Conservation (phyloP, 2,888 invertebrate species). For the Chymomyza amoena region DNA sequence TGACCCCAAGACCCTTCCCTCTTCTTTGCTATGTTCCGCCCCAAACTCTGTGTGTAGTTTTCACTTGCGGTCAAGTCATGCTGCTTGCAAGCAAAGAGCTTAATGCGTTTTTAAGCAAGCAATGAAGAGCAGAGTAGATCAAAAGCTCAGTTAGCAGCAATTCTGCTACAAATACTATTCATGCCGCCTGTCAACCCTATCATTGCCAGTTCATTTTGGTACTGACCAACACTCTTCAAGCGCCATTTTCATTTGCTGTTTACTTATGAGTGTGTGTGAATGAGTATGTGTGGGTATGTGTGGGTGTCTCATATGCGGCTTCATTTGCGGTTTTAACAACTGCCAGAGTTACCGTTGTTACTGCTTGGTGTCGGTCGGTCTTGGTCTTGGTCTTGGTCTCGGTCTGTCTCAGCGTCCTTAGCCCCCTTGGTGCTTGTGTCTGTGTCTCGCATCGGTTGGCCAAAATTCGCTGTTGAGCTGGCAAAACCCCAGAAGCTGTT, state of each 20-base stretch:
- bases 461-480: conserved; percentile 36
- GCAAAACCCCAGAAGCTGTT: conserved; percentile 31
- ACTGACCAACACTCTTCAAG: neutral
- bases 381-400: neutral
- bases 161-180: neutral
- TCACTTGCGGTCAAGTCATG: conserved; percentile 12
- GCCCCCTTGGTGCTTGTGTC: neutral
- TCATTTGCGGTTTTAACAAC: conserved; percentile 54
- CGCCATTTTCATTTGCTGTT: conserved; percentile 5
- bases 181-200: neutral
- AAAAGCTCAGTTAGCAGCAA: conserved; percentile 25
- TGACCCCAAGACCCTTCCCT: neutral
- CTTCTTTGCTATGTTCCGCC: neutral
- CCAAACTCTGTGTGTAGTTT: conserved; percentile 31
- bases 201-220: neutral
- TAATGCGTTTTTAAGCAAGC: conserved; percentile 65
- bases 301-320: neutral
- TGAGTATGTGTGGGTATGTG: conserved; percentile 1
- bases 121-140: conserved; percentile 21
- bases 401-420: neutral
- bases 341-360: conserved; percentile 9
- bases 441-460: neutral
- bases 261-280: neutral
- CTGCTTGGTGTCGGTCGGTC: neutral
- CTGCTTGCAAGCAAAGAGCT: conserved; percentile 5